Percentiles rank a stretch among this genome's conserved stretches.
These are phyloP conservation scores for Electrophaes corylata DNA, from an alignment of 2,888 invertebrate species.

Conservation along the genomic window DNA sequence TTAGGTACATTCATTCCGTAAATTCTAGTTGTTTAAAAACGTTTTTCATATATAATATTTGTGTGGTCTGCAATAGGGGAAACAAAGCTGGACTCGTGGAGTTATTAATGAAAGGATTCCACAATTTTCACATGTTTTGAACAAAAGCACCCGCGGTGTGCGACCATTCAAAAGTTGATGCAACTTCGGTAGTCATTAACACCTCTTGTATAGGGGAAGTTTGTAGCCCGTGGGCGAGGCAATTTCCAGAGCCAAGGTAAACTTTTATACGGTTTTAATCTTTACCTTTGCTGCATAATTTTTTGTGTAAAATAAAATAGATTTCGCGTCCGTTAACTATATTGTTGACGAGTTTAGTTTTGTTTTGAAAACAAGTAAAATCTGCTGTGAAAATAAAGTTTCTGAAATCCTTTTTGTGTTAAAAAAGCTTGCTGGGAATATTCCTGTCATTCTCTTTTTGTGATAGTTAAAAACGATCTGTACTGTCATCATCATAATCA, in stretches of 20 bases:
- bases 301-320: not conserved
- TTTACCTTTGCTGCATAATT: not conserved
- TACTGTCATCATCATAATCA: no score
- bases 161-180: not conserved
- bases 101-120: not conserved
- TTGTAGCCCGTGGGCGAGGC: not conserved
- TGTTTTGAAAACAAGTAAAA: not conserved
- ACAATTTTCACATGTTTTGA: not conserved
- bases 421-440: not conserved
- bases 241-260: constrained; percentile 2
- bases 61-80: not conserved
- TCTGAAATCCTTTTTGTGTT: not conserved
- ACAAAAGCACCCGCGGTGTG: not conserved
- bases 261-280: not conserved
- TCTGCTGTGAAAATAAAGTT: not conserved
- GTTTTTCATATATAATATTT: no score
- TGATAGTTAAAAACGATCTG: no score
- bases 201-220: not conserved
- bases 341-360: not conserved
- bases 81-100: not conserved
- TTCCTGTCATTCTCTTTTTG: no score
- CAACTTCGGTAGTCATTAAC: not conserved
- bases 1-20: not conserved
- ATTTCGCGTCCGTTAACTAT: not conserved
- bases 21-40: not conserved